phyloP scores from a whole-genome alignment of 2,888 invertebrate species.

The Macrosiphum euphorbiae region DNA sequence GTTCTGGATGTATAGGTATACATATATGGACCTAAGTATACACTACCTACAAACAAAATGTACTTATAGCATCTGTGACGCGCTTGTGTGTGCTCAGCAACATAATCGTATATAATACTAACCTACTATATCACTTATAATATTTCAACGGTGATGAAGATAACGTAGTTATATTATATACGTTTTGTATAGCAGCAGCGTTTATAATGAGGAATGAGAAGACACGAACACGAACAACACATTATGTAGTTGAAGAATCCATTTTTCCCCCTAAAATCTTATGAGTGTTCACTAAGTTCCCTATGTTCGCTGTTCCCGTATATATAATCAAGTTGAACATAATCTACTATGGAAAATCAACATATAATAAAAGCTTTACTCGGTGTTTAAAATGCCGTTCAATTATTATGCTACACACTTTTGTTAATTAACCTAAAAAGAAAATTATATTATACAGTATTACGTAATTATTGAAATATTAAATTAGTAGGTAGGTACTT shows the following conservation, averaged over 20 bases:
- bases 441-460: too few relatives aligned
- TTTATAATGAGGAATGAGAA: background rate
- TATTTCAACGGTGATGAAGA: background rate
- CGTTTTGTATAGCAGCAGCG: background rate
- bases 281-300: too few relatives aligned
- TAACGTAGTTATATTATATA: background rate
- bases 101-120: background rate
- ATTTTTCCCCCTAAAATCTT: too few relatives aligned
- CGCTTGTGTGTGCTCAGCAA: background rate
- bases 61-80: background rate
- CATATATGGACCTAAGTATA: background rate
- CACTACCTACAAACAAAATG: background rate
- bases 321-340: too few relatives aligned
- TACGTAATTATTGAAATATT: too few relatives aligned
- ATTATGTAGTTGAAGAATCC: background rate
- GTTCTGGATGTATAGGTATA: background rate
- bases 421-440: too few relatives aligned
- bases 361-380: too few relatives aligned
- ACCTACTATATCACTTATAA: background rate
- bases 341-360: too few relatives aligned
- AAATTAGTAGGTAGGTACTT: too few relatives aligned
- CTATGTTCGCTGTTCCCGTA: too few relatives aligned
- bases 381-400: too few relatives aligned
- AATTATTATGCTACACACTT: too few relatives aligned
- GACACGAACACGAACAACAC: background rate